phyloP scores from a whole-genome alignment of 2,797 vertebrate species.

The Gallinago nigripennis region DNA sequence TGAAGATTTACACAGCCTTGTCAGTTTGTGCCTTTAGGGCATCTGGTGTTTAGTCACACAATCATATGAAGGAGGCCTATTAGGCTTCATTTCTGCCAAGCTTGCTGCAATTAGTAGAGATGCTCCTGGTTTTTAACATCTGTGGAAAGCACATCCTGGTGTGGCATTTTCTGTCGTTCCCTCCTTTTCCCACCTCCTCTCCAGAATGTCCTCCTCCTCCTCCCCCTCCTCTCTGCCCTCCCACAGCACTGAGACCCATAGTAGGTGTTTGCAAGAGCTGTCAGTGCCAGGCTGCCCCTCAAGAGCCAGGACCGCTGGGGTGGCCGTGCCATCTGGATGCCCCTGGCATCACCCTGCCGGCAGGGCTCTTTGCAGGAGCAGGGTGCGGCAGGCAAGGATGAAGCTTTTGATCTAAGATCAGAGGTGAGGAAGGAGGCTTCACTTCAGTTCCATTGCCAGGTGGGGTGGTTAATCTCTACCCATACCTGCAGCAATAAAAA shows the following conservation, averaged over 20 bases:
- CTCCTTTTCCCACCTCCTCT: neutral
- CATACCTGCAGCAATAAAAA: neutral
- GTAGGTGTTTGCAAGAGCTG: neutral
- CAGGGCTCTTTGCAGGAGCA: neutral
- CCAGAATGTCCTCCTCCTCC: neutral
- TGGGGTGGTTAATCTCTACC: neutral
- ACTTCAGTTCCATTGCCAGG: conserved; percentile 2
- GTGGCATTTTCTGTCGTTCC: neutral
- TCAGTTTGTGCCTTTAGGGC: conserved; percentile 53
- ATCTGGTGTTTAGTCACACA: conserved; percentile 58
- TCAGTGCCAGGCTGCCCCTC: accelerated
- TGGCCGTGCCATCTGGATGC: neutral
- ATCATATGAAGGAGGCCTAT: neutral
- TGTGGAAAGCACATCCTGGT: neutral
- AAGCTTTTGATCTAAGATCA: conserved; percentile 38
- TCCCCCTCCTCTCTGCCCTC: neutral
- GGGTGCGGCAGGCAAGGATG: neutral
- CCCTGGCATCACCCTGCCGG: accelerated
- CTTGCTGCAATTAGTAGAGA: conserved; percentile 17
- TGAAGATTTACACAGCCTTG: conserved; percentile 31
- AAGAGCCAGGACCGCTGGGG: accelerated
- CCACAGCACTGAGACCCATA: accelerated
- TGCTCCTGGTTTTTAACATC: conserved; percentile 11
- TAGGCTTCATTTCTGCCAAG: conserved; percentile 48
- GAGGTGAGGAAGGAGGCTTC: neutral